A percentile compares a stretch with the other conserved stretches of the same genome.
Evolutionary conservation across 2,888 invertebrate genomes (phyloP).

Genomic region (Drosophila quinaria): DNA sequence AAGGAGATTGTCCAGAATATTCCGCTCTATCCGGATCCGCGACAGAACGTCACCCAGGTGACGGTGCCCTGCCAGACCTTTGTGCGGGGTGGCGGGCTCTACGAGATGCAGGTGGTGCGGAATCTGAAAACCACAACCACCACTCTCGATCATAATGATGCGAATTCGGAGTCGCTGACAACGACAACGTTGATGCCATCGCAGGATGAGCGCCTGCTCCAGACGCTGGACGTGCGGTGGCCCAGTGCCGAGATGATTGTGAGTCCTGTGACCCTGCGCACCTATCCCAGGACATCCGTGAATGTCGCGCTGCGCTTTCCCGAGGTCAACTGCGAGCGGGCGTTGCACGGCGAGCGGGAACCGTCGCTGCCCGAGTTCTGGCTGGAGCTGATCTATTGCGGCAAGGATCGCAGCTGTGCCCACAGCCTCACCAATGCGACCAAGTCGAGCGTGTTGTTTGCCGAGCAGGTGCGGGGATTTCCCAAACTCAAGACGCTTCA

Average conservation of each 20-base stretch:
- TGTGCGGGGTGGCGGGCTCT: constrained; percentile 82
- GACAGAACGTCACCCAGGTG: constrained; percentile 83
- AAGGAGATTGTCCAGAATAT: constrained; percentile 84
- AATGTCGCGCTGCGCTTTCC: constrained; percentile 91
- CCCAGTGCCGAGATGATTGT: constrained; percentile 90
- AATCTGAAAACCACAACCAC: constrained; percentile 78
- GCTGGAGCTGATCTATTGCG: constrained; percentile 93
- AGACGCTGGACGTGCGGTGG: constrained; percentile 92
- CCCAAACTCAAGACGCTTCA: constrained; percentile 90
- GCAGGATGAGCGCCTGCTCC: constrained; percentile 83
- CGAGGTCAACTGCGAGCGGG: constrained; percentile 88
- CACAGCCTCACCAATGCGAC: constrained; percentile 85
- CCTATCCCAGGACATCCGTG: constrained; percentile 92
- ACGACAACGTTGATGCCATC: constrained; percentile 80
- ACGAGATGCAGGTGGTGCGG: constrained; percentile 84
- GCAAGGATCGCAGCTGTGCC: constrained; percentile 91
- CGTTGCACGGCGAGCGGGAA: constrained; percentile 80
- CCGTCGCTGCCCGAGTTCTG: constrained; percentile 89
- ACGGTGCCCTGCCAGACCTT: constrained; percentile 84
- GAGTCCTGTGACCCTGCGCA: constrained; percentile 91
- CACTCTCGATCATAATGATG: constrained; percentile 30
- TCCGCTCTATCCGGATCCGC: constrained; percentile 83
- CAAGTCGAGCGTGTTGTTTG: constrained; percentile 90
- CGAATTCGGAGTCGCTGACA: constrained; percentile 39
- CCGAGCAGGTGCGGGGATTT: constrained; percentile 91